Conservation (phyloP, 92 coral and sea anemone genomes). For the Metridium senile region DNA sequence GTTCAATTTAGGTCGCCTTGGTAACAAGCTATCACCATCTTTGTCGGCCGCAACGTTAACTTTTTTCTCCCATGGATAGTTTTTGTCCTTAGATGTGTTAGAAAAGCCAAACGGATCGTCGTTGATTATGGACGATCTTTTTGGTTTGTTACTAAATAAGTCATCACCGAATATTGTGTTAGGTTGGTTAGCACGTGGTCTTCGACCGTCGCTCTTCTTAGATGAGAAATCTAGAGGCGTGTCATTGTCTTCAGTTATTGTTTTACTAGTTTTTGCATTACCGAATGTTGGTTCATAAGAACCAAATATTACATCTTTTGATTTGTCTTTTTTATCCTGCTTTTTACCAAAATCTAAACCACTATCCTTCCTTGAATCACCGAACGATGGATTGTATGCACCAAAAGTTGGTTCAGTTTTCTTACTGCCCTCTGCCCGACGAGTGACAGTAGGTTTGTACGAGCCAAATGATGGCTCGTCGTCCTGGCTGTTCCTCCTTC, state of each 20-base stretch:
- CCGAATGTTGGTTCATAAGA: slow-evolving; percentile 71
- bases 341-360: slow-evolving; percentile 73
- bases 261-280: slow-evolving; percentile 20
- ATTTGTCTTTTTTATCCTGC: slow-evolving; percentile 1
- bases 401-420: slow-evolving; percentile 39
- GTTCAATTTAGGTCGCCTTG: slow-evolving; percentile 64
- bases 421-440: slow-evolving; percentile 36
- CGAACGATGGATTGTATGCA: slow-evolving; percentile 73
- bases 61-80: slow-evolving; percentile 84
- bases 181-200: slow-evolving; percentile 39
- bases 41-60: slow-evolving; percentile 37
- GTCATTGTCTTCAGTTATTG: slow-evolving; percentile 38
- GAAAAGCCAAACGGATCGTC: slow-evolving; percentile 42
- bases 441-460: slow-evolving; percentile 73
- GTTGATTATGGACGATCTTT: slow-evolving; percentile 51
- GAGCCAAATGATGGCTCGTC: slow-evolving; percentile 81
- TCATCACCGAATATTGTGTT: slow-evolving; percentile 73
- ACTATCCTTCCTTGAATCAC: slow-evolving; percentile 52
- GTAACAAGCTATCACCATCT: slow-evolving; percentile 59
- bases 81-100: slow-evolving; percentile 21
- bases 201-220: slow-evolving; percentile 53
- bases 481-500: slow-evolving; percentile 38
- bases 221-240: slow-evolving; percentile 14
- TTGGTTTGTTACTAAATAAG: slow-evolving; percentile 60
- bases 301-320: slow-evolving; percentile 56